Conservation (phyloP, 2,888 invertebrate genomes). For the Callinectes sapidus region DNA sequence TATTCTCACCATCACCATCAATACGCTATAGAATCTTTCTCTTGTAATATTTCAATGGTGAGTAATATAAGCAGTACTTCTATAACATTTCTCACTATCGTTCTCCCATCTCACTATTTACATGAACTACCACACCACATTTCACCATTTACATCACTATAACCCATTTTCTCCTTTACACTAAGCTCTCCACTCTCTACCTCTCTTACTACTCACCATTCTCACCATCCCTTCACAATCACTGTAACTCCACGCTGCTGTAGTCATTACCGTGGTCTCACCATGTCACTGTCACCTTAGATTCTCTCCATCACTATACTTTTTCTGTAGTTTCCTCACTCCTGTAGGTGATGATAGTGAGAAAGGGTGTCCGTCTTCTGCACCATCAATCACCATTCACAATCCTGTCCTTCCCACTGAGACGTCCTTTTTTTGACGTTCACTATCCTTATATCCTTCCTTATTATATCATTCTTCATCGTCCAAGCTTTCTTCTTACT, state of each 20-base stretch:
- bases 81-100: background rate
- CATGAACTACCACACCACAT: too few relatives aligned
- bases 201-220: background rate
- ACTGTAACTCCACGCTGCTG: background rate
- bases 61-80: background rate
- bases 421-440: background rate
- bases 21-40: background rate
- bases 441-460: too few relatives aligned
- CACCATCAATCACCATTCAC: too few relatives aligned
- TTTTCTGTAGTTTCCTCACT: background rate
- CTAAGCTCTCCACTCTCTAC: background rate
- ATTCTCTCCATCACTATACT: background rate
- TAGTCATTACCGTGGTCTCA: background rate
- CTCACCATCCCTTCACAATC: background rate
- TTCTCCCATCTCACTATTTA: background rate
- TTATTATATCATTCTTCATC: too few relatives aligned
- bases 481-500: too few relatives aligned
- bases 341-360: background rate
- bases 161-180: too few relatives aligned
- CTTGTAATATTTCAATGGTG: background rate
- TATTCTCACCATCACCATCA: background rate
- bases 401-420: background rate
- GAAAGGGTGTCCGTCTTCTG: background rate
- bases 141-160: background rate
- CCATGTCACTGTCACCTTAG: background rate